Evolutionary conservation across 2,888 invertebrate species (phyloP).

Genomic region (Bruchidius siliquastri): DNA sequence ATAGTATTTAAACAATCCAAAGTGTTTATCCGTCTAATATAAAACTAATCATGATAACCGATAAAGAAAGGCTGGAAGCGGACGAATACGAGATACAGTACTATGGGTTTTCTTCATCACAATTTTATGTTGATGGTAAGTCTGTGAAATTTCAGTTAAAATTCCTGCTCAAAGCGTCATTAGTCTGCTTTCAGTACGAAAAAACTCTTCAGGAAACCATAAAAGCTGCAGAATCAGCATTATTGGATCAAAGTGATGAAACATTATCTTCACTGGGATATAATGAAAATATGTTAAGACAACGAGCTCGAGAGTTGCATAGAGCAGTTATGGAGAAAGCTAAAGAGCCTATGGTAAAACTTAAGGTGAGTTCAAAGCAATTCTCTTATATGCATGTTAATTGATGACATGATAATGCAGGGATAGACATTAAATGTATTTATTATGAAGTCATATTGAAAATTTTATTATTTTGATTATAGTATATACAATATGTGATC

Average conservation of each 20-base stretch:
- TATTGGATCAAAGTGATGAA: background rate
- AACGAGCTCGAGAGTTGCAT: constrained; percentile 11
- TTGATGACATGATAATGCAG: no score
- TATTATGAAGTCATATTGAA: no score
- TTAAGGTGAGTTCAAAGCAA: constrained; percentile 12
- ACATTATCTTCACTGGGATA: no score
- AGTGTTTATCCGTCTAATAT: background rate
- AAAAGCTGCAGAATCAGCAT: background rate
- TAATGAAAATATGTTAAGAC: no score
- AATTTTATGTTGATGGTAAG: constrained; percentile 15
- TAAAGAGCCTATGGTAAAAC: constrained; percentile 9
- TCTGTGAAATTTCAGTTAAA: background rate
- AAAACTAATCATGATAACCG: constrained; percentile 2
- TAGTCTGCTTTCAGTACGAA: background rate
- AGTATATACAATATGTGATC: no score
- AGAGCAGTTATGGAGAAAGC: constrained; percentile 10
- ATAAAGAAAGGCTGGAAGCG: constrained; percentile 10
- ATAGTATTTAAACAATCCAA: background rate
- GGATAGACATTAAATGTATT: no score
- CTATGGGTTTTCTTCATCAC: constrained; percentile 18
- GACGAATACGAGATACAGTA: constrained; percentile 21
- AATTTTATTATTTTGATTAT: no score
- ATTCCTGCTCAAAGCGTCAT: background rate
- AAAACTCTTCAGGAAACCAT: background rate
- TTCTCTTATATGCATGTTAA: no score